Percentiles rank a stretch among this genome's conserved stretches.
These are phyloP conservation scores for Sebastes schlegelii DNA, from an alignment of 2,113 vertebrate genomes.

Conservation along the genomic window DNA sequence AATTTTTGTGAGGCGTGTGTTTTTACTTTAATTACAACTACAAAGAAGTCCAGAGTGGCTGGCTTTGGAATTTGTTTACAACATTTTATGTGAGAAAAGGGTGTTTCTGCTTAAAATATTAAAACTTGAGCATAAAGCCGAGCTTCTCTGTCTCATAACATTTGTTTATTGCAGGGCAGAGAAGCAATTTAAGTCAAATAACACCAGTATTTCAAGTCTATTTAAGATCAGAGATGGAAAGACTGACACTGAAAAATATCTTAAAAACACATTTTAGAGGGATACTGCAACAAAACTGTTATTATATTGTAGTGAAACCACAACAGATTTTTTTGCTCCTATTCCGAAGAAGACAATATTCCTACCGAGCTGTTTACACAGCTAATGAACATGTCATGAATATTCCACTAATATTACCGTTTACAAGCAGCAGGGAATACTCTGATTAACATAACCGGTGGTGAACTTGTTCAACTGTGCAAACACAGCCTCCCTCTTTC, in stretches of 20 bases:
- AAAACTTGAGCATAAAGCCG: conserved; percentile 4
- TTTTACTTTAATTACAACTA: conserved; percentile 21
- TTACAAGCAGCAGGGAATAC: too few relatives aligned
- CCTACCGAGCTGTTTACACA: too few relatives aligned
- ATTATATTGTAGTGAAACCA: not conserved
- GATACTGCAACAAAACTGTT: not conserved
- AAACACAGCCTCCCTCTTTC: too few relatives aligned
- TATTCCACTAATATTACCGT: too few relatives aligned
- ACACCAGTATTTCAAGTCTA: conserved; percentile 4
- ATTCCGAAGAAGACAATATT: too few relatives aligned
- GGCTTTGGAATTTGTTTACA: conserved; percentile 10
- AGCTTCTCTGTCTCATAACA: not conserved
- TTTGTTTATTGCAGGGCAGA: not conserved
- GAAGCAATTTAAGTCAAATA: conserved; percentile 8
- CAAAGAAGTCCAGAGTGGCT: conserved; percentile 24
- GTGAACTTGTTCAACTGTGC: too few relatives aligned
- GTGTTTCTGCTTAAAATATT: conserved; percentile 16
- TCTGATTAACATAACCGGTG: too few relatives aligned
- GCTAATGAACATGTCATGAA: too few relatives aligned
- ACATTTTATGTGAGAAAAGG: conserved; percentile 27
- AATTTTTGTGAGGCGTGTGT: not conserved
- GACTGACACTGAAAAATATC: not conserved
- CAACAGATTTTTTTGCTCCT: not conserved
- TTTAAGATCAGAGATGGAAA: conserved; percentile 1
- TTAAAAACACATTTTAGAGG: not conserved